Evolutionary conservation across 2,797 vertebrate genomes (phyloP), one percentile per base, ranked within the genome.

Genomic region (Tragelaphus oryx): DNA sequence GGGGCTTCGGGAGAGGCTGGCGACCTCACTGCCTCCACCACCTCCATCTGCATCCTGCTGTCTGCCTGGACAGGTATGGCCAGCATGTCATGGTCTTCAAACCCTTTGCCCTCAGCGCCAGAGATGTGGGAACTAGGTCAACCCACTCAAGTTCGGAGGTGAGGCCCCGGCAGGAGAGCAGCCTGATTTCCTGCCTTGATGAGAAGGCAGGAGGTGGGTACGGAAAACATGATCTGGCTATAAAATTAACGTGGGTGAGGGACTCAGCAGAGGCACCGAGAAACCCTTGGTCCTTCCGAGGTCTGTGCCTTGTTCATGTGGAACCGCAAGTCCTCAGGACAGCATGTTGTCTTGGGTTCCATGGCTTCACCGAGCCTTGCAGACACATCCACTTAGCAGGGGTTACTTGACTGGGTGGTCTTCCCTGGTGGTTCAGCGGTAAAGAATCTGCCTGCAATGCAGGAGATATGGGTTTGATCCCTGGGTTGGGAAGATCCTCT

Each of bases 361-460:
- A 71, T 65, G 55, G 96, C 59, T 87, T 48, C 41, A 6, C 55
- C 1, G 6, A 79, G 83, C 85, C 80, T 89, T 30, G 79, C 68
- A 93, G 91, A 88, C 80, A 86, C 65, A 65, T 52, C 65, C 50
- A 65, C 71, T 93, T 93, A 76, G 65, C 88, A 90, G 54, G 22
- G 75, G 41, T 83, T 54, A 83, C 89, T 97, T 78, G 87, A 92
- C 71, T 24, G 89, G 89, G 33, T 20, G 33, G 18, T 37, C 65
- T 68, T 68, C 18, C 33, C 65, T 68, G 33, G 65, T 37, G 33
- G 33, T 68, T 22, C 65, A 68, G 65, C 0, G 5, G 65, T 37
- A 37, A 68, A 37, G 33, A 37, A 37, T 37, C 18, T 68, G 65
- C 65, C 18, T 68, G 33, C 65, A 68, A 22, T 6, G 18, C 65